Evolutionary conservation across 2,888 invertebrate genomes (phyloP).

Genomic region (Agrochola circellaris): DNA sequence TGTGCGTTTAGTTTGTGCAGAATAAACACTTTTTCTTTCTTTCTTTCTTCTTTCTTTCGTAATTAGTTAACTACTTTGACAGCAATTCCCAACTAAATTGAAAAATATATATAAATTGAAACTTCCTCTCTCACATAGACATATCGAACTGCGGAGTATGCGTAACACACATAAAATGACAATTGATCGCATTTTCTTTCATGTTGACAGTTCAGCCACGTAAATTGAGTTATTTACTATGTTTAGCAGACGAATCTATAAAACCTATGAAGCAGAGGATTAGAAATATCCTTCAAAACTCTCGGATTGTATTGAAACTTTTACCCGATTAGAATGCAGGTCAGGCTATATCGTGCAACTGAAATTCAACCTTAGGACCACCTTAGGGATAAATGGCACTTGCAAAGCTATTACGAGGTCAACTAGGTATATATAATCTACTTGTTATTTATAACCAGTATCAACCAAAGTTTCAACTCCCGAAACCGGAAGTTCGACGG

Average conservation of each 20-base stretch:
- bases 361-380: not conserved
- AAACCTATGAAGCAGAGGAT: not conserved
- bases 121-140: not conserved
- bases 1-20: too few species aligned
- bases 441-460: not conserved
- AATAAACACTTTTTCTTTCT: too few species aligned
- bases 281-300: not conserved
- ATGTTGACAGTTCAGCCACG: too few species aligned
- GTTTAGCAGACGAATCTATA: too few species aligned
- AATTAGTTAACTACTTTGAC: not conserved
- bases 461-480: conserved; percentile 8
- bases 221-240: too few species aligned
- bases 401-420: not conserved
- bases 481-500: not conserved
- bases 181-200: too few species aligned
- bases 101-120: not conserved
- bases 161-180: too few species aligned
- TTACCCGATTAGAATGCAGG: not conserved
- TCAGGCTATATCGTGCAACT: not conserved
- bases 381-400: not conserved
- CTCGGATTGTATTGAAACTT: not conserved
- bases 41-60: too few species aligned
- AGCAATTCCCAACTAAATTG: not conserved
- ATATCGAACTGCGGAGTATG: not conserved
- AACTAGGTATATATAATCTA: not conserved